Base-by-base conservation (phyloP, 2,888 invertebrate species). In the Tenthredo scrophulariae region DNA sequence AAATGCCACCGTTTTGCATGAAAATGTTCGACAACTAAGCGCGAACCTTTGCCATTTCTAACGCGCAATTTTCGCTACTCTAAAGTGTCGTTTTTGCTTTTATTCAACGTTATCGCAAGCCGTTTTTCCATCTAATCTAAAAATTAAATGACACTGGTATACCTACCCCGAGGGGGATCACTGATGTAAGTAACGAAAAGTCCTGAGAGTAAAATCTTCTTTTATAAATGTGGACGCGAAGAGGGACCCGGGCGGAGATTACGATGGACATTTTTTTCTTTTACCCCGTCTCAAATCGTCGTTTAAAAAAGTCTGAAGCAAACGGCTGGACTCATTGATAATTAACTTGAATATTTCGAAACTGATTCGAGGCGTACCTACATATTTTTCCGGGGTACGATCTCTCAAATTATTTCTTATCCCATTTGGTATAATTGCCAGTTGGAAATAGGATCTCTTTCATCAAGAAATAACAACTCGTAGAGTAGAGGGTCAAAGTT, bases 11-110 rank as follows among this genome's bases (percentile, higher is more conserved):
- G 84, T 80, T 88, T 88, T 87, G 86, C 88, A 87, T 88, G 85
- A 86, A 86, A 88, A 88, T 88, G 85, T 86, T 87, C 86, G 85
- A 80, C 86, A 87, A 88, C 86, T 84, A 85, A 74, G 62, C 86
- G 84, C 29, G 54, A 26, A 29, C 50, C 77, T 54, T 46, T 50
- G 29, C 29, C 46, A 33, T 77, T 77, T 77, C 15, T 54, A 54
- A 29, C 74, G 43, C 5, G 29, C 13, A 33, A 2, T 46, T 77
- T 77, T 54, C 77, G 29, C 50, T 6, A 33, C 2, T 7, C 33
- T 54, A 26, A 54, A 77, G 77, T 54, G 77, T 26, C 77, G 75
- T 77, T 77, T 54, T 50, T 77, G 9, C 77, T 46, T 54, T 77
- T 77, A 26, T 77, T 77, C 33, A 50, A 54, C 77, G 77, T 33